Percentiles rank a stretch among this genome's conserved stretches.
These are phyloP conservation scores for Acomys russatus DNA, from an alignment of 2,797 vertebrate species.

Conservation along the genomic window DNA sequence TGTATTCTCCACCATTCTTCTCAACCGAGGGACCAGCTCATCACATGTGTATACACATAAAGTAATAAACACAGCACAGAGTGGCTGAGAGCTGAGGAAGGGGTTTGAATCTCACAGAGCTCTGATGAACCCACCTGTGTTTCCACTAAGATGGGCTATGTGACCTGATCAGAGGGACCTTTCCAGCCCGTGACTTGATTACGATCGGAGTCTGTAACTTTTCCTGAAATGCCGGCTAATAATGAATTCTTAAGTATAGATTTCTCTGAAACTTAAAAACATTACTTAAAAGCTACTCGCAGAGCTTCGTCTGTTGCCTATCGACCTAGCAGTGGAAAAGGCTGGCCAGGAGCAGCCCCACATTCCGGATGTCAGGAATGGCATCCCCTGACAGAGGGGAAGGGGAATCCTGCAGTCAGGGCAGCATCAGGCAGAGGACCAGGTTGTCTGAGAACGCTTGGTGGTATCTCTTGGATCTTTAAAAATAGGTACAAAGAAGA, in stretches of 20 bases:
- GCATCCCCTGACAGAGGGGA: not conserved
- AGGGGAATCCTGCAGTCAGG: not conserved
- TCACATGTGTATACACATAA: not conserved
- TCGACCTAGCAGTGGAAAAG: not conserved
- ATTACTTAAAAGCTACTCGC: not conserved
- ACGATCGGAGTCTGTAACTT: not conserved
- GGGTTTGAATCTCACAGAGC: not conserved
- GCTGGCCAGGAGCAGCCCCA: not conserved
- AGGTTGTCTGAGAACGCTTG: not conserved
- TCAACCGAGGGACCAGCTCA: not conserved
- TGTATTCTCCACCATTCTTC: not conserved
- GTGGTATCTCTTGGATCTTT: not conserved
- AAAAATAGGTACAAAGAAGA: constrained; percentile 19
- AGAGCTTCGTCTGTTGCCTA: accelerated
- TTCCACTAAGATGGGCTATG: not conserved
- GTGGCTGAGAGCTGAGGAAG: not conserved
- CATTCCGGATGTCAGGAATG: not conserved
- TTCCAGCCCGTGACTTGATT: not conserved
- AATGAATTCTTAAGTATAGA: not conserved
- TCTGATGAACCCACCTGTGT: not conserved
- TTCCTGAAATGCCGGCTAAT: constrained; percentile 35
- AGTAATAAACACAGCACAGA: not conserved
- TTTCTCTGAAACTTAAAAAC: constrained; percentile 28
- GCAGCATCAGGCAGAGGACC: not conserved
- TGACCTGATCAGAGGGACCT: constrained; percentile 56